phyloP scores from a whole-genome alignment of 2,888 invertebrate species.

The Sphecodes monilicornis region DNA sequence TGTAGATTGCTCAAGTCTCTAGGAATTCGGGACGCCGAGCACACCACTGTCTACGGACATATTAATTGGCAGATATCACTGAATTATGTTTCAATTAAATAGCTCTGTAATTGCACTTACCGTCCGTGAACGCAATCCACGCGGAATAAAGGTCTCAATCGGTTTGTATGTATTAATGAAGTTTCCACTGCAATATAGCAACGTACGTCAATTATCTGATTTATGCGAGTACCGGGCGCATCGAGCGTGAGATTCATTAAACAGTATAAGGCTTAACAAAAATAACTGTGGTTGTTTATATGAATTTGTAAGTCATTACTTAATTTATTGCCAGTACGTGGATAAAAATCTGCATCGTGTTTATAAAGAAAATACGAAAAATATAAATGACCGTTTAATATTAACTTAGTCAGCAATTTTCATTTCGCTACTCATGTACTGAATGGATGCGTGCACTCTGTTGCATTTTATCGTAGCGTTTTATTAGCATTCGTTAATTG shows the following conservation, averaged over 20 bases:
- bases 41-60: neutral
- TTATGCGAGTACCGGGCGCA: slow-evolving; percentile 19
- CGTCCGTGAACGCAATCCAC: slow-evolving; percentile 19
- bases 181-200: slow-evolving; percentile 26
- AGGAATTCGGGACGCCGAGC: neutral
- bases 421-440: neutral
- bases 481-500: neutral
- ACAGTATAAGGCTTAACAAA: slow-evolving; percentile 27
- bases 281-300: slow-evolving; percentile 29
- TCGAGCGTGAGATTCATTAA: slow-evolving; percentile 20
- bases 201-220: slow-evolving; percentile 51
- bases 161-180: slow-evolving; percentile 45
- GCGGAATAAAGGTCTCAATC: slow-evolving; percentile 35
- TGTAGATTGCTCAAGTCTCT: neutral
- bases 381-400: slow-evolving; percentile 38
- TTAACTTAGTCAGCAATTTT: neutral
- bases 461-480: neutral
- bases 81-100: slow-evolving; percentile 54
- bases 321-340: slow-evolving; percentile 28
- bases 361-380: neutral
- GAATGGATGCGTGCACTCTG: neutral
- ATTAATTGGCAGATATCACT: slow-evolving; percentile 23
- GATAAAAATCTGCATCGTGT: slow-evolving; percentile 31
- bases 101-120: slow-evolving; percentile 39
- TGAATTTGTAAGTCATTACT: slow-evolving; percentile 5